Percentiles rank a stretch among this genome's conserved stretches.
Evolutionary conservation across 1,140 invertebrate genomes (phyloP).

Genomic region (Cheumatopsyche charites): DNA sequence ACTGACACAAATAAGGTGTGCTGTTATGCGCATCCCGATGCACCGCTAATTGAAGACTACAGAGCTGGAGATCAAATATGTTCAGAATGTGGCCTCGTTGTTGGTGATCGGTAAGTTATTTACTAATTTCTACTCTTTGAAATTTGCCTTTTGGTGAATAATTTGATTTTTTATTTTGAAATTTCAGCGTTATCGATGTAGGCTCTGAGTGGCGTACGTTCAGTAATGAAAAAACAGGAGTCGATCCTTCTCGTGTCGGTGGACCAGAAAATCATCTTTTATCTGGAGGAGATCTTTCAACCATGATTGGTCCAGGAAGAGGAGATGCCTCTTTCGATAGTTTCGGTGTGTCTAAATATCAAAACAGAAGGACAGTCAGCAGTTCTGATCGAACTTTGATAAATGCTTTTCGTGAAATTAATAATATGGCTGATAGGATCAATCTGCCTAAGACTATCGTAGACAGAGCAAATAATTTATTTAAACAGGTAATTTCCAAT

Average conservation of each 20-base stretch:
- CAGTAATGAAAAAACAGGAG: conserved; percentile 96
- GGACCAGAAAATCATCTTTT: conserved; percentile 94
- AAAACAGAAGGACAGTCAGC: conserved; percentile 91
- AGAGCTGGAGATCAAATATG: conserved; percentile 99
- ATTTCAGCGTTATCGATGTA: conserved; percentile 94
- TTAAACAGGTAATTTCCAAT: conserved; percentile 78
- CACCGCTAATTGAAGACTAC: conserved; percentile 96
- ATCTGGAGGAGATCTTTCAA: conserved; percentile 95
- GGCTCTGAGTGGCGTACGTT: conserved; percentile 99
- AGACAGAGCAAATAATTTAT: conserved; percentile 93
- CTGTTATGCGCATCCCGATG: conserved; percentile 95
- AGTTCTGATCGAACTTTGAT: conserved; percentile 93
- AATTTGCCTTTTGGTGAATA: background rate
- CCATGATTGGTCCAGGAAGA: conserved; percentile 93
- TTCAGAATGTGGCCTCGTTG: conserved; percentile 97
- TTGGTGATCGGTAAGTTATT: conserved; percentile 87
- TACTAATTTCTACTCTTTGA: background rate
- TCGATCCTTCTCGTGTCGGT: conserved; percentile 99
- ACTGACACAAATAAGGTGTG: conserved; percentile 78
- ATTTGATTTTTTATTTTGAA: background rate
- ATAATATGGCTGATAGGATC: conserved; percentile 96
- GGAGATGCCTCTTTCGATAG: conserved; percentile 80
- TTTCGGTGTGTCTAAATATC: conserved; percentile 91
- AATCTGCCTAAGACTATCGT: conserved; percentile 95
- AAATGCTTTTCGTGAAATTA: conserved; percentile 96